Conservation (phyloP, 92 coral and sea anemone species). For the Zoanthus sociatus region DNA sequence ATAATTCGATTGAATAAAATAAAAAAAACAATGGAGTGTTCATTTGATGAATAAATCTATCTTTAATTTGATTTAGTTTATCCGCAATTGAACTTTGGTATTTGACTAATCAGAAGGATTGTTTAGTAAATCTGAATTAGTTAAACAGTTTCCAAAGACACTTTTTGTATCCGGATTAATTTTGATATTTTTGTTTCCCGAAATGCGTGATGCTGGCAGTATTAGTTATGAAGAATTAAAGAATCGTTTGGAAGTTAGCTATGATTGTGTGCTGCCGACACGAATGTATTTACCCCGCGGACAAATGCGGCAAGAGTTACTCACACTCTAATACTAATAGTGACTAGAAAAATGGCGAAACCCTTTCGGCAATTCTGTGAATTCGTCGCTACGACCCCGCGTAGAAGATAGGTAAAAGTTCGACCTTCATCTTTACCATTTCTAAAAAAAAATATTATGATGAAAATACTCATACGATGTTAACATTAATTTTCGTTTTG, state of each 20-base stretch:
- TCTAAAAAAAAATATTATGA: background rate
- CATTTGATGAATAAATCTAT: background rate
- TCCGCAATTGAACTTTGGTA: conserved; percentile 15
- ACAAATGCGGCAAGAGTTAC: conserved; percentile 37
- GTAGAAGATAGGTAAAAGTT: background rate
- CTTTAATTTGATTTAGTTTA: conserved; percentile 24
- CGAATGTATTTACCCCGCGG: conserved; percentile 32
- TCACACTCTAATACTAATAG: background rate
- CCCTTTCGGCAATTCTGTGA: conserved; percentile 26
- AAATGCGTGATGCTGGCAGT: background rate
- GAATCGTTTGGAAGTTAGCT: conserved; percentile 5
- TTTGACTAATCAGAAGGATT: conserved; percentile 19
- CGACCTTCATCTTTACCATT: background rate
- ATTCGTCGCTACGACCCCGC: conserved; percentile 19
- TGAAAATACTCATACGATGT: background rate
- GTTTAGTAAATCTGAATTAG: background rate
- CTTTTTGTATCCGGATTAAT: background rate
- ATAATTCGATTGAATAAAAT: background rate
- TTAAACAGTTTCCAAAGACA: background rate
- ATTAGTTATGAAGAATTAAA: background rate
- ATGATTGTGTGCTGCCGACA: conserved; percentile 7
- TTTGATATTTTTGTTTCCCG: background rate
- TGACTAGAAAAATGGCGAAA: conserved; percentile 31
- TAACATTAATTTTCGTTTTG: background rate
- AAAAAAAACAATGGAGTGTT: background rate